phyloP scores from a whole-genome alignment of 2,113 vertebrate genomes.

The Tenebrosternarchus preto region DNA sequence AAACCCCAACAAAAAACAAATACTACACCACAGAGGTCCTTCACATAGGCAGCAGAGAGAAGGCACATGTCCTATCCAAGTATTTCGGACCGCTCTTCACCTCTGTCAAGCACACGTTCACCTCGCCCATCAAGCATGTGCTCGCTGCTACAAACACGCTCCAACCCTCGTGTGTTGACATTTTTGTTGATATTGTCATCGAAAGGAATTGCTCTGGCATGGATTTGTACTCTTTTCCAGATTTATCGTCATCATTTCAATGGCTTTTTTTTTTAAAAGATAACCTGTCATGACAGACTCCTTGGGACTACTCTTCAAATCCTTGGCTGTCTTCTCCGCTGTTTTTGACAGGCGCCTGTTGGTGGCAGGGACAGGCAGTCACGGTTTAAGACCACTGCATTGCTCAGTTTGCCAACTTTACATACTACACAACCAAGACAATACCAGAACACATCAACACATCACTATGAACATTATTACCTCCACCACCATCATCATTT shows the following conservation, averaged over 20 bases:
- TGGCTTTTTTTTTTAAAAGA: conserved; percentile 51
- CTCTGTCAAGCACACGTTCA: conserved; percentile 22
- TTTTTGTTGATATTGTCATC: conserved; percentile 73
- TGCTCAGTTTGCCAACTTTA: conserved; percentile 16
- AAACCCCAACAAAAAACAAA: conserved; percentile 27
- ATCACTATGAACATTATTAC: conserved; percentile 30
- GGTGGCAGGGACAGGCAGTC: conserved; percentile 58
- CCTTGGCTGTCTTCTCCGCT: conserved; percentile 50
- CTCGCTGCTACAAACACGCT: conserved; percentile 60
- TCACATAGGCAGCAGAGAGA: neutral
- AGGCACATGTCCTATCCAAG: neutral
- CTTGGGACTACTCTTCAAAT: conserved; percentile 19
- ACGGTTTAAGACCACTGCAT: conserved; percentile 63
- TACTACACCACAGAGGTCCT: neutral
- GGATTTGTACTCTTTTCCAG: conserved; percentile 62
- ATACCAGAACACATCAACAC: conserved; percentile 23
- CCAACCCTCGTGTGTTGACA: conserved; percentile 65
- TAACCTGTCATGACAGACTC: conserved; percentile 57
- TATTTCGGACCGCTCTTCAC: conserved; percentile 1
- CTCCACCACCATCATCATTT: conserved; percentile 21
- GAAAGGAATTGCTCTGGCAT: conserved; percentile 53
- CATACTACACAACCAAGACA: conserved; percentile 21
- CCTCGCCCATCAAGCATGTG: neutral
- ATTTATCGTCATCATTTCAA: conserved; percentile 62
- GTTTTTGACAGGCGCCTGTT: conserved; percentile 43